Base-by-base conservation (phyloP, 2,113 vertebrate genomes). In the Fregata magnificens region DNA sequence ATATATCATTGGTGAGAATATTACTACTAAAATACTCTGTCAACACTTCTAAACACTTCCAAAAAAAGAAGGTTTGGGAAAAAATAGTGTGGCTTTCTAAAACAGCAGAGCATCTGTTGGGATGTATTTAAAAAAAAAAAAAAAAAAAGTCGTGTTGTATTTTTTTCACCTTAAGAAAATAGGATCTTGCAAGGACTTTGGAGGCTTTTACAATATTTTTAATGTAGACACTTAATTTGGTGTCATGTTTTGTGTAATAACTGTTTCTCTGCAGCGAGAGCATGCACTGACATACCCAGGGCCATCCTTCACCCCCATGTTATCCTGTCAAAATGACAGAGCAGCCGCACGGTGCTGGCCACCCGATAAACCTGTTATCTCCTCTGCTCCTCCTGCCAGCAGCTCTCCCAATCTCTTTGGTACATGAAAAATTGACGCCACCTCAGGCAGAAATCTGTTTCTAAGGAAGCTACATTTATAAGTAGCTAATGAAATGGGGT, bases 391-490 rank as follows among this genome's bases (percentile, higher is more conserved):
- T 92, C 71, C 93, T 95, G 97, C 97, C 97, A 88, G 96, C 95
- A 85, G 82, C 95, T 73, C 96, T 88, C 93, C 96, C 94, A 72
- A n/a, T 95, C 97, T 97, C 95, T 84, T 98, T 93, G 96, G 56
- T 76, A 94, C 91, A n/a, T 98, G 97, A 98, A 96, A 97, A 98
- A 98, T 97, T 95, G 96, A 97, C 96, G 96, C 95, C 94, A 95
- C 97, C 97, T 78, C 97, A 19, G 96, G 97, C 97, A 95, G 96
- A 97, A 98, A 98, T 98, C 98, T 98, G 97, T 98, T 98, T 97
- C 96, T 34, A 56, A 82, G 93, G 93, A 97, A 97, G 97, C 96
- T 74, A 93, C 93, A 87, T 97, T 93, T 98, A 97, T 98, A 98
- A 98, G 97, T 58, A 67, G 95, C 94, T 97, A 97, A 98, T 96